Percentiles rank a stretch among this genome's conserved stretches.
Conservation (phyloP, 2,888 invertebrate species). For the Andrena haemorrhoa region DNA sequence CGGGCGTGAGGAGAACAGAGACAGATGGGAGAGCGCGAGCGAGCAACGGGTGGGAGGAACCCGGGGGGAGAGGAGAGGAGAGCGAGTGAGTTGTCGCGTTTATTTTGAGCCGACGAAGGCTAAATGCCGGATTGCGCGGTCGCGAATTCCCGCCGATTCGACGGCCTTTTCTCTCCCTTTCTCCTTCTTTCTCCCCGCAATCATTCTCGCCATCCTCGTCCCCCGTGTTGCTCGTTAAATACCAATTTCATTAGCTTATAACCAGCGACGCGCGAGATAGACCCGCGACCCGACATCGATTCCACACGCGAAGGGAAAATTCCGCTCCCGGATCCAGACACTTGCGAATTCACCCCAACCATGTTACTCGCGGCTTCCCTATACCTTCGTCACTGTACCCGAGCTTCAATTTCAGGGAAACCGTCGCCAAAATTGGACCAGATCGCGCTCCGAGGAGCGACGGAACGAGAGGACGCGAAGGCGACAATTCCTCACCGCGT, state of each 20-base stretch:
- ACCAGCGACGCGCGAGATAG: neutral
- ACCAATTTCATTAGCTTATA: constrained; percentile 16
- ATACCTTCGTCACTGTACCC: neutral
- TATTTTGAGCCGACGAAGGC: constrained; percentile 81
- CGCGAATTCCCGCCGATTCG: constrained; percentile 76
- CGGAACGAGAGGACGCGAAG: neutral
- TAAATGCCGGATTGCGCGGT: constrained; percentile 74
- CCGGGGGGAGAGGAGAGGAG: constrained; percentile 16
- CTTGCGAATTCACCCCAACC: neutral
- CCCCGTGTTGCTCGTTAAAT: constrained; percentile 20
- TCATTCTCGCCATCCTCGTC: constrained; percentile 30
- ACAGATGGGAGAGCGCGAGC: constrained; percentile 12
- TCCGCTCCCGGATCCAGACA: constrained; percentile 4
- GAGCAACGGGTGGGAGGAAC: constrained; percentile 14
- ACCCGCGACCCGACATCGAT: constrained; percentile 14
- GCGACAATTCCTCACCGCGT: constrained; percentile 15
- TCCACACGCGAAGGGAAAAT: constrained; percentile 4
- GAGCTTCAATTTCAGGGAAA: neutral
- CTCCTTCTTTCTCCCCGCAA: constrained; percentile 26
- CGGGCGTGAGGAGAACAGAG: constrained; percentile 21
- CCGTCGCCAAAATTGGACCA: neutral
- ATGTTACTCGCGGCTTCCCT: no score
- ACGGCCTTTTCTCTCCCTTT: constrained; percentile 49
- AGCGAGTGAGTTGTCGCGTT: constrained; percentile 77
- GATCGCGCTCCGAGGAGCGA: neutral